Evolutionary conservation across 2,888 invertebrate species (phyloP), one percentile per base, ranked within the genome.

Genomic region (Tetramorium bicarinatum): DNA sequence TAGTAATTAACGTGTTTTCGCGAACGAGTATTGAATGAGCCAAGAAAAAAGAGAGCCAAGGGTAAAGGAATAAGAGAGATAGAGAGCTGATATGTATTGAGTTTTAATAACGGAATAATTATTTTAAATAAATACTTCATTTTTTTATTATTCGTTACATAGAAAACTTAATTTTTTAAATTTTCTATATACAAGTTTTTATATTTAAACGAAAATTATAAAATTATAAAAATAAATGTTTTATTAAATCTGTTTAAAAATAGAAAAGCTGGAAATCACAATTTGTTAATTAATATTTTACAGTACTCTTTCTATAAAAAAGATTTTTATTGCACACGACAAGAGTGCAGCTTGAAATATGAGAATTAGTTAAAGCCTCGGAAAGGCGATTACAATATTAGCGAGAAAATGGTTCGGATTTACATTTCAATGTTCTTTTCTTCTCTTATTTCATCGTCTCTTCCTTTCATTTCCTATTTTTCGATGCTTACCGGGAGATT

Each of bases 321-420:
- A 2, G n/a, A 52, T 52, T 52, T 52, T 52, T 41, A 21, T 18
- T 64, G 6, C 13, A 8, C n/a, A 7, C 44, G 49, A 72, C 29
- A 41, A 54, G 21, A 59, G 72, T 52, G n/a, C 29, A 34, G 41
- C 25, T 69, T 49, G 52, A 64, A 76, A 71, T 66, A 59, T 69
- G 54, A 61, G 59, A 54, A 85, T 85, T 83, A 84, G 64, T 84
- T 80, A 69, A 83, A 85, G 47, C 62, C 52, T 67, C 38, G 54
- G 66, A 66, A 59, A 62, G 34, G 29, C 29, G 49, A 69, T 77
- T 62, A 59, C 47, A 47, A 69, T 34, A 64, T 21, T 56, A 44
- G 34, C 41, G 72, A 85, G 72, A 85, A 67, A 81, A 71, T 74
- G 25, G 25, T 59, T 56, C 67, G 29, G 41, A 41, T 47, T 49